phyloP scores from a whole-genome alignment of 2,888 invertebrate genomes.

The Cephonodes hylas region DNA sequence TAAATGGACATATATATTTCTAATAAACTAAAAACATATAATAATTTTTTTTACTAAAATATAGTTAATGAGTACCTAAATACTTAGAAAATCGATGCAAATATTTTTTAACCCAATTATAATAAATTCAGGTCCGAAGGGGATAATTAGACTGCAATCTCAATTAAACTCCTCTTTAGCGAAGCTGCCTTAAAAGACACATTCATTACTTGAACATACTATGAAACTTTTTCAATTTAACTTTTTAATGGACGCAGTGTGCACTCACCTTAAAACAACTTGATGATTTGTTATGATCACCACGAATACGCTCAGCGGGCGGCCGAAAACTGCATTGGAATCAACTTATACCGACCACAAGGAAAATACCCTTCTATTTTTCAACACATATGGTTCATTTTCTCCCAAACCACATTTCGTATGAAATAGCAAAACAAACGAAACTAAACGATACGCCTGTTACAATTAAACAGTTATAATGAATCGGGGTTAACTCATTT shows the following conservation, averaged over 20 bases:
- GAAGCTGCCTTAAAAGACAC: constrained; percentile 2
- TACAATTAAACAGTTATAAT: constrained; percentile 74
- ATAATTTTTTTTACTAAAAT: no score
- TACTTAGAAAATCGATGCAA: no score
- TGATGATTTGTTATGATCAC: constrained; percentile 77
- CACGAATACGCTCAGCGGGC: constrained; percentile 65
- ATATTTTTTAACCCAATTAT: no score
- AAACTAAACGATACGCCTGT: constrained; percentile 67
- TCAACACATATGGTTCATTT: constrained; percentile 31
- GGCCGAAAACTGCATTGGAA: constrained; percentile 67
- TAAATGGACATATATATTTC: no score
- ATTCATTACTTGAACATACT: not conserved
- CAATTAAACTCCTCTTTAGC: not conserved
- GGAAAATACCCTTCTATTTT: constrained; percentile 42
- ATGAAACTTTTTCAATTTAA: constrained; percentile 8
- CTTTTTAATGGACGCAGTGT: constrained; percentile 17
- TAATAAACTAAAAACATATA: no score
- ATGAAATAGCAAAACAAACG: constrained; percentile 69
- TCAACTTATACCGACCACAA: constrained; percentile 29
- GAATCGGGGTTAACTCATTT: constrained; percentile 16
- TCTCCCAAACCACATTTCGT: constrained; percentile 26
- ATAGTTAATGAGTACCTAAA: no score
- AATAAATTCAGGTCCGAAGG: no score
- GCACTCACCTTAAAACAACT: constrained; percentile 40
- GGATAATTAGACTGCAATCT: not conserved